Evolutionary conservation across 2,888 invertebrate species (phyloP).

Genomic region (Trachelus troglodyta): DNA sequence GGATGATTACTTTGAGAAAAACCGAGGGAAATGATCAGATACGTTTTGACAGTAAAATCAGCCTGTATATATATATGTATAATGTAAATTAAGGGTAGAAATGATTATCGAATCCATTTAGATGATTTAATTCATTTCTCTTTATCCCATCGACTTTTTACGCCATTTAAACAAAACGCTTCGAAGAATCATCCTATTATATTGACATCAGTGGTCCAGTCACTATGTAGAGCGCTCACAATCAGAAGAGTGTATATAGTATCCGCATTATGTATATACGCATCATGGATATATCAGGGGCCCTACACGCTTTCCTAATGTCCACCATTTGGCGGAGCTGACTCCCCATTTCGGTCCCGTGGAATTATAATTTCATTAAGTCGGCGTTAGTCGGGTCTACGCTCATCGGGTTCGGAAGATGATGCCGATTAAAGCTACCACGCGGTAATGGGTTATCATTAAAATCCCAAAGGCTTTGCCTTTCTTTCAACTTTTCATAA

Average conservation of each 20-base stretch:
- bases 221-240: background rate
- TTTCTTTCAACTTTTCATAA: conserved; percentile 8
- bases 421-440: conserved; percentile 29
- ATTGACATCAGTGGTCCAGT: conserved; percentile 47
- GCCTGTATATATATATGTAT: no score
- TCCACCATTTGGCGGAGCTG: conserved; percentile 41
- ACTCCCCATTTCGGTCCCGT: conserved; percentile 20
- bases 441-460: conserved; percentile 13
- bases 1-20: background rate
- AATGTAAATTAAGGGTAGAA: background rate
- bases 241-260: background rate
- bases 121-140: background rate
- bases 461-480: conserved; percentile 9
- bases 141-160: background rate
- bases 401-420: conserved; percentile 8
- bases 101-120: background rate
- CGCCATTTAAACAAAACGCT: conserved; percentile 11
- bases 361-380: conserved; percentile 57
- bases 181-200: conserved; percentile 50
- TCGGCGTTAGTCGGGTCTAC: conserved; percentile 17
- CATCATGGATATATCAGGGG: background rate
- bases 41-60: background rate
- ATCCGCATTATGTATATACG: background rate
- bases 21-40: background rate
- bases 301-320: conserved; percentile 41